Evolutionary conservation across 2,113 vertebrate species (phyloP).

Genomic region (Corynorhinus townsendii): DNA sequence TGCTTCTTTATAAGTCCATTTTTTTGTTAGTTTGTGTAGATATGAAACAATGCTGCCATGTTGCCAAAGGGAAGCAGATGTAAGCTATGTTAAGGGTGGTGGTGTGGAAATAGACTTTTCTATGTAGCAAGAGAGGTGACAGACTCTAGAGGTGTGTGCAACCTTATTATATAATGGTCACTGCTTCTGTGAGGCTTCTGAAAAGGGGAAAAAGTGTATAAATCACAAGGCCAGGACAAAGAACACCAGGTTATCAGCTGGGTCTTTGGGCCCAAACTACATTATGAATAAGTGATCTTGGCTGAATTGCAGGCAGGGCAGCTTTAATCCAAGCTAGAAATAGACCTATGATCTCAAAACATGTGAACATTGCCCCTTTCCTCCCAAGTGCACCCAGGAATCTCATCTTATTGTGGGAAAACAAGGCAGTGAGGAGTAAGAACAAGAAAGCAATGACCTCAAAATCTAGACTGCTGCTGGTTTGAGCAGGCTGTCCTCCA

Average conservation of each 20-base stretch:
- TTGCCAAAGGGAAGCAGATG: not conserved
- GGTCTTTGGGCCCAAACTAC: not conserved
- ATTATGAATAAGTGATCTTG: not conserved
- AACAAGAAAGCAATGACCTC: not conserved
- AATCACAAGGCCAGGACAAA: not conserved
- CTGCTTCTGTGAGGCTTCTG: not conserved
- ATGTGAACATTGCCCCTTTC: not conserved
- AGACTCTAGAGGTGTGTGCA: not conserved
- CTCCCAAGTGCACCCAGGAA: not conserved
- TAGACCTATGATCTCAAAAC: not conserved
- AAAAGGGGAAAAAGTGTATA: not conserved
- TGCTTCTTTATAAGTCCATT: not conserved
- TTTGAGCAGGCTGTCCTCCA: not conserved
- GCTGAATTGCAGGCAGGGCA: not conserved
- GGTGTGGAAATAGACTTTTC: not conserved
- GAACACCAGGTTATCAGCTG: not conserved
- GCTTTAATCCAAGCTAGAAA: not conserved
- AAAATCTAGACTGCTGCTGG: not conserved
- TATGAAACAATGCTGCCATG: not conserved
- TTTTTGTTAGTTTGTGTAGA: not conserved
- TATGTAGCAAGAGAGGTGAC: not conserved
- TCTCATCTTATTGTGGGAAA: not conserved
- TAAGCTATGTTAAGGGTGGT: not conserved
- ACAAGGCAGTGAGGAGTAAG: not conserved
- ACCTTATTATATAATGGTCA: not conserved